Evolutionary conservation across 2,888 invertebrate species (phyloP).

Genomic region (Lithosia quadra): DNA sequence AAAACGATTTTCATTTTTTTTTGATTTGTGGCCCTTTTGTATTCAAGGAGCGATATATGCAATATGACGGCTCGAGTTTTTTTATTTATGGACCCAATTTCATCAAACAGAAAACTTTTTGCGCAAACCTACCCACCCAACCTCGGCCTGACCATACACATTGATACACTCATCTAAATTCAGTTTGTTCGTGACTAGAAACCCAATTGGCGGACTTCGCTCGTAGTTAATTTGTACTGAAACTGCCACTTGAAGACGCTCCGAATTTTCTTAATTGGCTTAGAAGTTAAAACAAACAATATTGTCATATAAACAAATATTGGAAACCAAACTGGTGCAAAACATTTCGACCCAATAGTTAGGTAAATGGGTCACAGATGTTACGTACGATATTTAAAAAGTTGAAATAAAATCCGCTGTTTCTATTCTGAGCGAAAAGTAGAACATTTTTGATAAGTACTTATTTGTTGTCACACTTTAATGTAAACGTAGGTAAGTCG

Average conservation of each 20-base stretch:
- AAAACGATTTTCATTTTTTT: no score
- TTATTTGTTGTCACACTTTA: conserved; percentile 12
- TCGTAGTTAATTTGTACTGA: conserved; percentile 73
- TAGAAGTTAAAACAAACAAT: conserved; percentile 66
- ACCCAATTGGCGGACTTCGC: conserved; percentile 63
- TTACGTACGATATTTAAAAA: conserved; percentile 45
- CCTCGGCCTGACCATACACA: conserved; percentile 65
- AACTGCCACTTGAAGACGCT: conserved; percentile 71
- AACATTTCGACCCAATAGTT: conserved; percentile 30
- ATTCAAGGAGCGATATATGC: no score
- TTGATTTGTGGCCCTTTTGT: no score
- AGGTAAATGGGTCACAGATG: conserved; percentile 40
- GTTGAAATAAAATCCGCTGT: conserved; percentile 34
- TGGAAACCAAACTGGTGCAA: conserved; percentile 36
- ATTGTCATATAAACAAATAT: conserved; percentile 59
- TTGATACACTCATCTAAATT: conserved; percentile 81
- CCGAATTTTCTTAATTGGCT: conserved; percentile 70
- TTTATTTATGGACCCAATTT: conserved; percentile 62
- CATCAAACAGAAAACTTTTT: conserved; percentile 65
- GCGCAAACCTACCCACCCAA: conserved; percentile 52
- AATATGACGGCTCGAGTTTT: conserved; percentile 46
- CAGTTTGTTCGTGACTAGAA: conserved; percentile 77
- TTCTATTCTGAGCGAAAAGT: conserved; percentile 22
- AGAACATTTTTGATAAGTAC: neutral
- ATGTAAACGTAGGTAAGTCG: conserved; percentile 1